Base-by-base conservation (phyloP, 2,797 vertebrate species). In the Scomberomorus guttatus region DNA sequence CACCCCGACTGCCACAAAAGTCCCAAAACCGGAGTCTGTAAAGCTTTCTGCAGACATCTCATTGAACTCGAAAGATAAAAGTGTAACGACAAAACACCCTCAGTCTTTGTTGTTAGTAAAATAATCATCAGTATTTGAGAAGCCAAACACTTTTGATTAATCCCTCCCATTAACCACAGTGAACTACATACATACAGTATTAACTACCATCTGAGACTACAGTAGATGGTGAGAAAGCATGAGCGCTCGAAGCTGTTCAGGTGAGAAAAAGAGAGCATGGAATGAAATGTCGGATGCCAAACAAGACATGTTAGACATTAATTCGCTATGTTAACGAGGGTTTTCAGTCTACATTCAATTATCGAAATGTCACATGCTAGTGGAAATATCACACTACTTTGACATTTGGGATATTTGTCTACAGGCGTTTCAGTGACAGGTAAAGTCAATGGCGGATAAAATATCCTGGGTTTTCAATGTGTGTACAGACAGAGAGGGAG, bases 401-500 rank as follows among this genome's bases (percentile, higher is more conserved):
- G 76, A 84, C 68, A 83, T 81, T 84, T 67, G 32, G 59, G 69
- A 59, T 52, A 66, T 59, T 79, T 0, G n/a, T 73, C 64, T 42
- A 22, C 24, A 79, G 79, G 72, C 64, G 39, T 64, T 87, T 77
- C 32, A 65, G 82, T 78, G 56, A 84, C 29, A 62, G 80, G 78
- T 71, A 44, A 86, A 74, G 81, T 80, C 75, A 58, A 82, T 81
- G 86, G 76, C 3, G 24, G 75, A 63, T 76, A 87, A 87, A 82
- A 82, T 69, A 83, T 76, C 27, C 82, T 82, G 73, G 18, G 55
- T 32, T 78, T 82, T 61, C 22, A 56, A 82, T 86, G 86, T 90
- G 94, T 60, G 94, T 91, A 37, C 92, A 95, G 32, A 94, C 92
- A 84, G 93, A 95, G 93, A 76, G 62, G 69, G 52, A 75, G 85